Conservation (phyloP, 2,888 invertebrate species). For the Hedya salicella region DNA sequence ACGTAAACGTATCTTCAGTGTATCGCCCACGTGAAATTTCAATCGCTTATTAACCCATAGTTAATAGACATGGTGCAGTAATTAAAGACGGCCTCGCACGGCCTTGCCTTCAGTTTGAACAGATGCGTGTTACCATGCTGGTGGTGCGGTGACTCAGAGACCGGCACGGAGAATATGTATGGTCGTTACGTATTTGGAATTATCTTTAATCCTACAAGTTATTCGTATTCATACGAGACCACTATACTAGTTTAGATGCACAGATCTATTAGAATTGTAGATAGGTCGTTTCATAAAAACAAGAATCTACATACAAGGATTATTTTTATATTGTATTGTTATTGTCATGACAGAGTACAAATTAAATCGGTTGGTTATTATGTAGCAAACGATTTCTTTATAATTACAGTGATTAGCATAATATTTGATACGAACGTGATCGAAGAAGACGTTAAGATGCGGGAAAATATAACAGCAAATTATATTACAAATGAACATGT, state of each 20-base stretch:
- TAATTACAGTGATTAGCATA: neutral
- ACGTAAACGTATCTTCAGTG: neutral
- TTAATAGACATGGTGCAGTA: constrained; percentile 52
- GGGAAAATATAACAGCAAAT: neutral
- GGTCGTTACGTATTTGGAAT: constrained; percentile 38
- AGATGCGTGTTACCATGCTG: constrained; percentile 59
- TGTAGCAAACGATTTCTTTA: neutral
- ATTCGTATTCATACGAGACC: constrained; percentile 26
- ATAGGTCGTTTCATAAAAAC: neutral
- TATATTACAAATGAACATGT: neutral
- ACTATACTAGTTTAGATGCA: constrained; percentile 24
- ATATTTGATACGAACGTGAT: neutral
- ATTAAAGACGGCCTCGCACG: constrained; percentile 67
- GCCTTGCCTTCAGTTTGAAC: constrained; percentile 71
- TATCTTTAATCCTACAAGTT: constrained; percentile 32
- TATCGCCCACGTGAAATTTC: constrained; percentile 28
- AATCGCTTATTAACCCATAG: constrained; percentile 37
- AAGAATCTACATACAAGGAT: neutral
- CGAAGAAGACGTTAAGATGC: neutral
- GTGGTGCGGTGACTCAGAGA: constrained; percentile 36
- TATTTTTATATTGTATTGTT: constrained; percentile 5
- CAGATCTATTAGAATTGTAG: constrained; percentile 26
- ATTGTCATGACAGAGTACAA: neutral
- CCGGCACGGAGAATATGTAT: constrained; percentile 34
- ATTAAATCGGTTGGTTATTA: neutral